Evolutionary conservation across 1,140 invertebrate genomes (phyloP), one percentile per base, ranked within the genome.

Genomic region (Zaprionus ghesquierei): DNA sequence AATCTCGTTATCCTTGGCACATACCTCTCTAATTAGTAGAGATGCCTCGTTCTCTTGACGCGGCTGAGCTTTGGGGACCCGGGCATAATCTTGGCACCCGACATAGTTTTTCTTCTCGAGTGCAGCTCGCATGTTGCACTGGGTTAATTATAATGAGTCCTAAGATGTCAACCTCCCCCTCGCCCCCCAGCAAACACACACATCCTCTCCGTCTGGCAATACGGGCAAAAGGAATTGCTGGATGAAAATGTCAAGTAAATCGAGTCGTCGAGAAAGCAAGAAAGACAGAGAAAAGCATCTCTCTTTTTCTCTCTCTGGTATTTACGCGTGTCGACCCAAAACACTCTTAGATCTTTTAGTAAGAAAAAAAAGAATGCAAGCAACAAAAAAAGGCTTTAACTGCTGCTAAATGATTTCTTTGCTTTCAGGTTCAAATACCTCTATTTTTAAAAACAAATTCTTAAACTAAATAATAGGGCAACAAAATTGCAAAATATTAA

Each of bases 121-220:
- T 46, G 41, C 18, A 22, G 41, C 41, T 50, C 60, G 31, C 44
- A 41, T 51, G 25, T 46, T 62, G 41, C 31, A 53, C 15, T 25
- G 20, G 31, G n/a, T 53, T 59, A 72, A 51, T 71, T 66, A 66
- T 59, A 72, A 66, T 72, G 69, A 72, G 63, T 13, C 46, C 20
- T 54, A 31, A 59, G 46, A 33, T 59, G 54, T 15, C 33, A 13
- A 38, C 13, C 5, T 2, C n/a, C 13, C 13, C 2, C 13, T 13
- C 1, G 2, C 33, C 5, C 3, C 2, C 29, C 2, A 13, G 12
- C n/a, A n/a, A n/a, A n/a, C n/a, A n/a, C n/a, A n/a, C n/a, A n/a
- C n/a, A n/a, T n/a, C n/a, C 6, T 15, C 5, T 13, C n/a, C 15
- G 22, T 25, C 33, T 66, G 62, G 66, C 69, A 72, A 72, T 72